Conservation (phyloP, 35 echinoderm and acorn worm genomes). For the Apostichopus californicus region DNA sequence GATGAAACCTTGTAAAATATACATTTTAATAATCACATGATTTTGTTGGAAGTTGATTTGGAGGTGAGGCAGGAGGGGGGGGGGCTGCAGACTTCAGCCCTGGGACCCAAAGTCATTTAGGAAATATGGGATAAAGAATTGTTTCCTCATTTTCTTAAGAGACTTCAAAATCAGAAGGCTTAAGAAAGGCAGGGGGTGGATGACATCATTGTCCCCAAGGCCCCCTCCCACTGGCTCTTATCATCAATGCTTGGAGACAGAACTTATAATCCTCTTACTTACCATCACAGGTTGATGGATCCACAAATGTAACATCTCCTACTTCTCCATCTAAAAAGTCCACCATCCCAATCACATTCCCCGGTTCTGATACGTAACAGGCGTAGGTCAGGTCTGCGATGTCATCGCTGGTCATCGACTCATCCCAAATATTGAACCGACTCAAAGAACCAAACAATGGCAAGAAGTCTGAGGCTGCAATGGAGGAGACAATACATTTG, state of each 20-base stretch:
- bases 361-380: slow-evolving; percentile 31
- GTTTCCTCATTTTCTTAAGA: too few species aligned
- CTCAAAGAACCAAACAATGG: slow-evolving; percentile 35
- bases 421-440: slow-evolving; percentile 46
- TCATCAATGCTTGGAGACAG: too few species aligned
- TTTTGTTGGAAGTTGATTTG: too few species aligned
- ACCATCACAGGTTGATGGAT: slow-evolving; percentile 54
- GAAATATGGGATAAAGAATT: too few species aligned
- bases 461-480: not conserved
- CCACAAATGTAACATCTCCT: slow-evolving; percentile 2
- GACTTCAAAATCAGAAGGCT: not conserved
- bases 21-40: too few species aligned
- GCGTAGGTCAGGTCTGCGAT: not conserved
- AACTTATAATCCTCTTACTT: not conserved
- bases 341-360: slow-evolving; percentile 40
- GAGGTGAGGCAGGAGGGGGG: too few species aligned
- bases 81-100: too few species aligned
- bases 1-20: too few species aligned
- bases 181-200: not conserved
- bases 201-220: too few species aligned
- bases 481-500: too few species aligned
- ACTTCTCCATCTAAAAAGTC: slow-evolving; percentile 44
- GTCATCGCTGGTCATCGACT: not conserved
- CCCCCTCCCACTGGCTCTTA: too few species aligned
- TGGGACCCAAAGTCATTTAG: too few species aligned